Evolutionary conservation across 2,888 invertebrate species (phyloP), one percentile per base, ranked within the genome.

Genomic region (Mantis religiosa): DNA sequence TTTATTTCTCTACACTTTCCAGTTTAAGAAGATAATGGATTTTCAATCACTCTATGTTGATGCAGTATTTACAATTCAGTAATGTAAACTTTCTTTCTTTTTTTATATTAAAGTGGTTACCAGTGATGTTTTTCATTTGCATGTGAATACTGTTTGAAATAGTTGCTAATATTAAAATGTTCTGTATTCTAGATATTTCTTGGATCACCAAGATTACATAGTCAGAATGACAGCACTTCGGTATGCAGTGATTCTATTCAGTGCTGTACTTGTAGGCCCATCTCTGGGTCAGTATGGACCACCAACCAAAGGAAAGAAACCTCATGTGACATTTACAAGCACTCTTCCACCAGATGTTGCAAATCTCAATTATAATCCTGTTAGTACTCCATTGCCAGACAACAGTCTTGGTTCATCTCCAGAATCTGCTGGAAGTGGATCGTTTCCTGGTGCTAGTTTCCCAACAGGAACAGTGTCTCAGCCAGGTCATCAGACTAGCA

Each of bases 271-370:
- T 30, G 54, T 82, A 34, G 28, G 30, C 71, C 81, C 88, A 82
- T 30, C 20, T 71, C 85, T 81, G 30, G 88, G 84, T 0, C 89
- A 89, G 85, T 89, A 89, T 85, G 89, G 88, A 14, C 85, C 88
- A 8, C 82, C 85, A 28, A 82, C 85, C 8, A 41, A 41, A 20
- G 71, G 71, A 27, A 71, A 30, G 27, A 86, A 71, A 34, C 28
- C 27, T 28, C 83, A 30, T n/a, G 54, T 30, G 3, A 85, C 88
- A 47, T 83, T 88, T 4, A 88, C 89, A 20, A 85, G 82, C 30
- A 89, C 89, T 15, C 83, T 89, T 20, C 88, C 89, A 8, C 89
- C 89, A 4, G 89, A 89, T 30, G 85, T 89, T 20, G 87, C 81
- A 8, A 87, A 30, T n/a, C 41, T 87, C 20, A 28, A 87, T 41